These are phyloP conservation scores for Phacellophora camtschatica DNA, from an alignment of 30 jellyfish, hydroid and myxozoan species.

Conservation along the genomic window DNA sequence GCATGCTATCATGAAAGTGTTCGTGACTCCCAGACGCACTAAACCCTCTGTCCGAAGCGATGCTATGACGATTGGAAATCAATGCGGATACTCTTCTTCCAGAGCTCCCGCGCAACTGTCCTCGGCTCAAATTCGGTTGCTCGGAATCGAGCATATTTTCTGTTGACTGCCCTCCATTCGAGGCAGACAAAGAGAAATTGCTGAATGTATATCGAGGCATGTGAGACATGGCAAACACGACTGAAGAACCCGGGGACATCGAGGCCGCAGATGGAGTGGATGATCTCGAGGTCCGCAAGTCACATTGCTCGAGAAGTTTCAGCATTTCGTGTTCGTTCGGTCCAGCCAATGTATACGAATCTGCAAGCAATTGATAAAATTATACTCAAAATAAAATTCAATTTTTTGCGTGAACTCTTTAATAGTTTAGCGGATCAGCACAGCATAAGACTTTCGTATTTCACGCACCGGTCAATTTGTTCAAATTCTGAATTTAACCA, in stretches of 20 bases:
- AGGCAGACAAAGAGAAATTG: constrained; percentile 36
- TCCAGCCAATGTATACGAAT: constrained; percentile 65
- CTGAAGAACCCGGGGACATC: constrained; percentile 71
- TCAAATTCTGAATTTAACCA: too few relatives aligned
- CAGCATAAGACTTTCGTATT: too few relatives aligned
- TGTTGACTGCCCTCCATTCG: constrained; percentile 57
- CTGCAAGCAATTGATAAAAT: too few relatives aligned
- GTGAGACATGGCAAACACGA: constrained; percentile 49
- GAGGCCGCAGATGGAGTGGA: constrained; percentile 89
- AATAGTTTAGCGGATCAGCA: too few relatives aligned
- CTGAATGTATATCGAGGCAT: constrained; percentile 49
- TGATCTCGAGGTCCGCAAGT: constrained; percentile 81
- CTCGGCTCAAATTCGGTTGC: background rate
- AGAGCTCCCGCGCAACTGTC: constrained; percentile 54
- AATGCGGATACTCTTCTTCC: constrained; percentile 31
- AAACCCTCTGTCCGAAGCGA: constrained; percentile 60
- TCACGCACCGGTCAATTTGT: too few relatives aligned
- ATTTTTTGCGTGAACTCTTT: too few relatives aligned
- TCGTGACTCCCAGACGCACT: constrained; percentile 36
- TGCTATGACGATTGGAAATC: constrained; percentile 29
- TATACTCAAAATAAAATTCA: too few relatives aligned
- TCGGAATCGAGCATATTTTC: constrained; percentile 53
- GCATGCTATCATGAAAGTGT: background rate
- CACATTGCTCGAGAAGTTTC: constrained; percentile 87
- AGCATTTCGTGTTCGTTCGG: constrained; percentile 85